Evolutionary conservation across 2,113 vertebrate genomes (phyloP).

Genomic region (Phaetusa simplex): DNA sequence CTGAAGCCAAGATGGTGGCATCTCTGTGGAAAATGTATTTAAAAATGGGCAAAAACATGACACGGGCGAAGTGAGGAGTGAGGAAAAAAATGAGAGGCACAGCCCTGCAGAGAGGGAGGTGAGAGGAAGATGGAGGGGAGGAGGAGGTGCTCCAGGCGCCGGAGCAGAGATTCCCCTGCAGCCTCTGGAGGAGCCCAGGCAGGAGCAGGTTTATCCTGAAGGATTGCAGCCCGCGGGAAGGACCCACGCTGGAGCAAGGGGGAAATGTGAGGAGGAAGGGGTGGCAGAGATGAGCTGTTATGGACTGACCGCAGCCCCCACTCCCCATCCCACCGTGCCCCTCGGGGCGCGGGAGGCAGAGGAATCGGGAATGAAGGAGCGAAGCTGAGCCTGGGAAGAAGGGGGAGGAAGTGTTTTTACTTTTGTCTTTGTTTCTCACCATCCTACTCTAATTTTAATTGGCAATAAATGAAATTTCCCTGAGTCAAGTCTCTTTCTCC

Average conservation of each 20-base stretch:
- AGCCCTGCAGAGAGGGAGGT: rapidly evolving
- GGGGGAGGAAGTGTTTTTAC: neutral
- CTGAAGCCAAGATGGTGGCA: rapidly evolving
- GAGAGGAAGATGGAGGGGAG: neutral
- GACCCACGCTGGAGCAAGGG: neutral
- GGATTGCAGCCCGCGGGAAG: neutral
- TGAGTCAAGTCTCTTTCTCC: neutral
- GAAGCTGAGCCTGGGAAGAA: neutral
- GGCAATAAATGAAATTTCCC: neutral
- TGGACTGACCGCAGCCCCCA: rapidly evolving
- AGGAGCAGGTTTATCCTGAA: constrained; percentile 14
- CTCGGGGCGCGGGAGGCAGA: rapidly evolving
- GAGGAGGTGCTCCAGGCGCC: neutral
- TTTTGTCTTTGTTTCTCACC: neutral
- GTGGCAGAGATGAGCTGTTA: neutral
- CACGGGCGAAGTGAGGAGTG: neutral
- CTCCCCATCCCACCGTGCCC: neutral
- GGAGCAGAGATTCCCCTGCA: neutral
- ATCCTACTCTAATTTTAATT: neutral
- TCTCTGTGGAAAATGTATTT: rapidly evolving
- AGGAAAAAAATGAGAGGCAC: neutral
- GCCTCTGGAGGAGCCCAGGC: neutral
- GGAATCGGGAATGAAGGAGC: neutral
- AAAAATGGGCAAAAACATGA: neutral
- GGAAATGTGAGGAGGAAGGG: neutral